Base-by-base conservation (phyloP, 2,113 vertebrate genomes). In the Prietella phreatophila region DNA sequence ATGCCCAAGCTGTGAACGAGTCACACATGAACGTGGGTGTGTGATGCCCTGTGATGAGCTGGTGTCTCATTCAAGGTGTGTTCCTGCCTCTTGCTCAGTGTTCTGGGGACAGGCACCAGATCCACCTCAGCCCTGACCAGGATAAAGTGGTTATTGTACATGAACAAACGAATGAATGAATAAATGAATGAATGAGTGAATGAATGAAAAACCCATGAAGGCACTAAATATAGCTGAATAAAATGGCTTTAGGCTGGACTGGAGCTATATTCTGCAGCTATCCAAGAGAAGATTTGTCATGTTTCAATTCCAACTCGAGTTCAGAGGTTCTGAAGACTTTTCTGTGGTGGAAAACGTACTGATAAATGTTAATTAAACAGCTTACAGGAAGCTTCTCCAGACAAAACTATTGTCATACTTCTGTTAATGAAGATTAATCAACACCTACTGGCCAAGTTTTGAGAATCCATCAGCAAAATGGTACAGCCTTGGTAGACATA, bases 171-270 rank as follows among this genome's bases (percentile, higher is more conserved):
- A 58, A 56, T 75, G 6, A 47, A 75, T 27, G 39, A 80, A 56
- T 5, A 19, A 30, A 79, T 42, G 3, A 5, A 79, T 53, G 73
- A 80, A 56, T 13, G 30, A 30, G n/a, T n/a, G n/a, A n/a, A n/a
- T n/a, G n/a, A n/a, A n/a, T n/a, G n/a, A n/a, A 79, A n/a, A 58
- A 33, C 9, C 27, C 25, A 69, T 39, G 2, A 85, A 85, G 11
- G 30, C 47, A 33, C 61, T 84, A 69, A 85, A 71, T 85, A 85
- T 73, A 69, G 47, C 65, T 25, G 50, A 33, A 71, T 71, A 47
- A 33, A 30, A 84, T 36, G 25, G 42, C 83, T 39, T 55, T 13
- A 33, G 83, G 83, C 83, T 14, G 27, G 47, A 56, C 30, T 36
- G 47, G 65, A 55, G 83, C 47, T 71, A 84, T 73, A 84, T 69